Base-by-base conservation (phyloP, 2,888 invertebrate genomes). In the Halictus ligatus region DNA sequence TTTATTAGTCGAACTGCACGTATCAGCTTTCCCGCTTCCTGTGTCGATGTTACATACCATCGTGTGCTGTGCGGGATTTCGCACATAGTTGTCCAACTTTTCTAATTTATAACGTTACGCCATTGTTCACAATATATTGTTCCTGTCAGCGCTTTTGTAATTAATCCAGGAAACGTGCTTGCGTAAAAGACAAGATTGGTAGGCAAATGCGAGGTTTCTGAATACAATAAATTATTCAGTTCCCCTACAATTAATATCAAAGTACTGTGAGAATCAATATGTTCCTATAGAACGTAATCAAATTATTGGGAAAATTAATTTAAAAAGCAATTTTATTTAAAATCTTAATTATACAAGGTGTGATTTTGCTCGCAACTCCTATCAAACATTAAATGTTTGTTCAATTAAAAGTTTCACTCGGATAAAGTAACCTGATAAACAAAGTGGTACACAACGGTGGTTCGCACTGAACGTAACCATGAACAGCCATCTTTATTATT, bases 11-110 rank as follows among this genome's bases (percentile, higher is more conserved):
- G 46, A 74, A 82, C 54, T 69, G 54, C 13, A 71, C 79, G 40
- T 82, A 78, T 82, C 83, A 76, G 81, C 64, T 76, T 50, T 35
- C 72, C 72, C 58, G 67, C 81, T 80, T 75, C 83, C 60, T 72
- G 81, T 29, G 50, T n/a, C 48, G 46, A 48, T 18, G 79, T 50
- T 78, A 73, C 48, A 25, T 64, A 73, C 46, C 80, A 67, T 69
- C 50, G 25, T 69, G 29, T 35, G 48, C 43, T 35, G 25, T 21
- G 35, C 25, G 43, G 43, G 35, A 72, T 73, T 83, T 60, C 72
- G 43, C 29, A n/a, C 18, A 58, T 46, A 43, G 73, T 81, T 73
- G 54, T 21, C 46, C 35, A 83, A 83, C 81, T 83, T 81, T 81
- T 73, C 46, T 46, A 81, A 77, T 76, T 76, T 81, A 83, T 40